Evolutionary conservation across 2,888 invertebrate genomes (phyloP), one percentile per base, ranked within the genome.

Genomic region (Mesodorylaimus sp.): DNA sequence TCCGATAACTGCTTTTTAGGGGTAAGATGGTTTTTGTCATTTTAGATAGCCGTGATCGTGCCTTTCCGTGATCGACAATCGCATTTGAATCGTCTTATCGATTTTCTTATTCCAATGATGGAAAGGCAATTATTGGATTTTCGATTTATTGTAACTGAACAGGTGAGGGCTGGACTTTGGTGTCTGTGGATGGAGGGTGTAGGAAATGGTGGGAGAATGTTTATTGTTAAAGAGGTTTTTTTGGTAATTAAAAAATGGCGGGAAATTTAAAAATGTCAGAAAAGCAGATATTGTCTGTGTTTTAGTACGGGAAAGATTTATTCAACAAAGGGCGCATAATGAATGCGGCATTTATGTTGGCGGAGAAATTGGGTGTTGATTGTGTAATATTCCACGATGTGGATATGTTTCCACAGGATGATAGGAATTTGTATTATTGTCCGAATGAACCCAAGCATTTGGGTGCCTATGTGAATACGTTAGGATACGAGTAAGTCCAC

Each of bases 331-430:
- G 64, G 0, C 52, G 61, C 19, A 62, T 64, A 23, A 65, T 64
- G 65, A 64, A 64, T 50, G 63, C 63, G 2, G 64, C 63, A 3
- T 65, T 64, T 52, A 47, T 53, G 29, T 54, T 61, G 36, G 63
- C 62, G 1, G 32, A 32, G 32, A 54, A 52, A 23, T 54, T 65
- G 19, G 56, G 57, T 16, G 61, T 61, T 16, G 59, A 63, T 45
- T 65, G 65, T 53, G 62, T 64, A 26, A 55, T 64, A 7, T 64
- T 64, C 48, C 64, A 64, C 49, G 64, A 64, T 48, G 72, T 69
- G 13, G 73, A 73, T 55, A 63, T 73, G 57, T 64, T 71, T 43
- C 71, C 71, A 1, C 65, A 70, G 54, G 64, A 68, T 52, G 67
- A 70, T 54, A 58, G 66, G 48, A 68, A 67, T 54, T 59, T 68